These are phyloP conservation scores for Nymphalis polychloros DNA, from an alignment of 2,888 invertebrate species.

Conservation along the genomic window DNA sequence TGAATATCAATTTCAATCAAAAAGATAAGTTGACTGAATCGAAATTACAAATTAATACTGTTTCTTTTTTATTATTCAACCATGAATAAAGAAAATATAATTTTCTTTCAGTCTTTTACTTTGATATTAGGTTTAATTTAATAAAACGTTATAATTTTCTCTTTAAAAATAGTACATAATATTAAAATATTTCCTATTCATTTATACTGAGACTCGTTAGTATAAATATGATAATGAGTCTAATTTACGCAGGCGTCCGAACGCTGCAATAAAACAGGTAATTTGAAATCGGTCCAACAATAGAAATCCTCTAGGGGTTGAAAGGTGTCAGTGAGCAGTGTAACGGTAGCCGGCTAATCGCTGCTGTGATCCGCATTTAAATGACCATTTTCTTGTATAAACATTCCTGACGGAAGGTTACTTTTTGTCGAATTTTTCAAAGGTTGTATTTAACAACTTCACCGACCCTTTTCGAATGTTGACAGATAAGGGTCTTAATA, in stretches of 20 bases:
- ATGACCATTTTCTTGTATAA: constrained; percentile 66
- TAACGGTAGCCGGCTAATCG: constrained; percentile 64
- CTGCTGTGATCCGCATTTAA: constrained; percentile 74
- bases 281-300: constrained; percentile 30
- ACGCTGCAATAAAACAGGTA: constrained; percentile 25
- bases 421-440: constrained; percentile 50
- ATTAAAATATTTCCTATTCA: background rate
- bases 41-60: no score
- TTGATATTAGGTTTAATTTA: background rate
- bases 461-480: constrained; percentile 61
- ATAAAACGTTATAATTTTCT: no score
- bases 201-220: background rate
- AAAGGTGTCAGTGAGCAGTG: constrained; percentile 48
- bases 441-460: constrained; percentile 46
- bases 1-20: background rate
- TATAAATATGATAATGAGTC: constrained; percentile 19
- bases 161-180: no score
- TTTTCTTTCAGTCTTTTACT: background rate
- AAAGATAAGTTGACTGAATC: no score
- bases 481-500: constrained; percentile 61
- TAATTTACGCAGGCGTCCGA: constrained; percentile 20
- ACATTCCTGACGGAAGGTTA: constrained; percentile 56
- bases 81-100: background rate
- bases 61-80: no score
- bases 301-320: constrained; percentile 56